A percentile compares a stretch with the other conserved stretches of the same genome.
These are phyloP conservation scores for Halcyon senegalensis DNA, from an alignment of 2,113 vertebrate species.

Conservation along the genomic window DNA sequence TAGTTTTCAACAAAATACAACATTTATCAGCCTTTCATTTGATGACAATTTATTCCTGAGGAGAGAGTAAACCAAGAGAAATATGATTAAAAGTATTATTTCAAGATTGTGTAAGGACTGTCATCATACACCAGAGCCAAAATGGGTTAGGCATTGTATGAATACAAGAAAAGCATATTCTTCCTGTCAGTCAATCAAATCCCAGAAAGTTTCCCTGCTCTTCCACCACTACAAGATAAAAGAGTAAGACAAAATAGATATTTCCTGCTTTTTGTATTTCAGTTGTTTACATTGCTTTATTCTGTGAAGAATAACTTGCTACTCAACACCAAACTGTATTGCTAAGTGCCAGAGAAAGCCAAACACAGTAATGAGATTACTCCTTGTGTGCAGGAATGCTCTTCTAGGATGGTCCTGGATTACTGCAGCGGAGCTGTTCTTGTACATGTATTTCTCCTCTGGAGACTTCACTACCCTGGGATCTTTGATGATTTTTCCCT, in stretches of 20 bases:
- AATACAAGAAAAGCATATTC: not conserved
- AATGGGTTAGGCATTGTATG: not conserved
- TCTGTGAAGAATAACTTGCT: not conserved
- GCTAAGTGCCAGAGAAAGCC: not conserved
- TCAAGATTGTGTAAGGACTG: not conserved
- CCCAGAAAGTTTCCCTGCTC: not conserved
- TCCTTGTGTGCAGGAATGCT: not conserved
- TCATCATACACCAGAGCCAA: not conserved
- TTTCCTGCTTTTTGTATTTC: not conserved
- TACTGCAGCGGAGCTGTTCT: not conserved
- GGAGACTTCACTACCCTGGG: not conserved
- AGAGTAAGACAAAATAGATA: not conserved
- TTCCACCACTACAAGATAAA: not conserved
- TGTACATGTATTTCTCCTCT: not conserved
- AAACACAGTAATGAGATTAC: not conserved
- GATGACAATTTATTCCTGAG: not conserved
- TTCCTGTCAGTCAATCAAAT: not conserved
- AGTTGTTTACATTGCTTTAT: not conserved
- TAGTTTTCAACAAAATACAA: slow-evolving; percentile 1
- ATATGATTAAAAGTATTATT: not conserved
- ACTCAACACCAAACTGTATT: not conserved
- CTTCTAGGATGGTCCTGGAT: not conserved
- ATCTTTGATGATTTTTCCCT: not conserved
- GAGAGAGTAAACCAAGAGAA: not conserved
- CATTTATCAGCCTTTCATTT: not conserved